Percentiles rank a stretch among this genome's conserved stretches.
These are phyloP conservation scores for Trichogramma dendrolimi DNA, from an alignment of 2,888 invertebrate genomes.

Conservation along the genomic window DNA sequence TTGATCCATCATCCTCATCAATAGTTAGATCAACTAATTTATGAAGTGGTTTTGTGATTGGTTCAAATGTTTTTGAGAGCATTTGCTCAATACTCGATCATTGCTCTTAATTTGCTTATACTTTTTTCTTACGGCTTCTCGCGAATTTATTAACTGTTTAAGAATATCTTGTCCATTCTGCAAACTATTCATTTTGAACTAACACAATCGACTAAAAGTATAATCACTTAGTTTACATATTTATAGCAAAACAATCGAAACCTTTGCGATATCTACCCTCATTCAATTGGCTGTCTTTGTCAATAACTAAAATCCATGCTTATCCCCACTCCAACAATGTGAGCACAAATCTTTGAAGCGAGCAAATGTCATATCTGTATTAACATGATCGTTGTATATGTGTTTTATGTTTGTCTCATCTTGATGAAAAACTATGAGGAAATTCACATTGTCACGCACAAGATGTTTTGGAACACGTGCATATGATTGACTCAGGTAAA, in stretches of 20 bases:
- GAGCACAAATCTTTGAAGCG: constrained; percentile 39
- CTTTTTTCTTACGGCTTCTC: no score
- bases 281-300: constrained; percentile 35
- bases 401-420: constrained; percentile 44
- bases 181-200: no score
- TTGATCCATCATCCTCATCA: no score
- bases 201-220: background rate
- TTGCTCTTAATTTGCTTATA: no score
- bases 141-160: no score
- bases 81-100: no score
- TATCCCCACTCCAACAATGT: constrained; percentile 38
- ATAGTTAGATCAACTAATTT: no score
- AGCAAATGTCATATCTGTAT: constrained; percentile 29
- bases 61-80: no score
- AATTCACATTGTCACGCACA: constrained; percentile 45
- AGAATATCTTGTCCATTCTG: no score
- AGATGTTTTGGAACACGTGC: constrained; percentile 44
- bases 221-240: background rate
- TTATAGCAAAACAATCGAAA: constrained; percentile 34
- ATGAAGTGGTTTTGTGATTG: no score
- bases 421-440: constrained; percentile 44
- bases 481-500: constrained; percentile 45
- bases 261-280: constrained; percentile 40
- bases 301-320: constrained; percentile 39
- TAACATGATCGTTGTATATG: constrained; percentile 32